phyloP scores from a whole-genome alignment of 2,888 invertebrate species.

The Agriotes lineatus region DNA sequence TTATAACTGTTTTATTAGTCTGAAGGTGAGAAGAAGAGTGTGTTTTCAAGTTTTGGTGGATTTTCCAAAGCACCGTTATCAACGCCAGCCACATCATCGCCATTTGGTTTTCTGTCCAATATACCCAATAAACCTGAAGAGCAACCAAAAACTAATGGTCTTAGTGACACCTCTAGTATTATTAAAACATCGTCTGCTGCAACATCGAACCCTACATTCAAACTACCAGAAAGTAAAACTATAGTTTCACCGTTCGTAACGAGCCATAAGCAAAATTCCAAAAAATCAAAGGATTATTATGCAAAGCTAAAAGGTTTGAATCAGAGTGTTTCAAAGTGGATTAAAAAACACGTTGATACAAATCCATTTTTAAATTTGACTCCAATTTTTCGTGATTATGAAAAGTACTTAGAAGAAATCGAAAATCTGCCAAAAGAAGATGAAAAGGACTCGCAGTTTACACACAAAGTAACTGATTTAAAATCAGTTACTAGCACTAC shows the following conservation, averaged over 20 bases:
- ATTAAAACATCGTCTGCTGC: conserved; percentile 20
- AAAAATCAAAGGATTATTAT: conserved; percentile 68
- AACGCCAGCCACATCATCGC: conserved; percentile 58
- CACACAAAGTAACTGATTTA: neutral
- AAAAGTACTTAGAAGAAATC: conserved; percentile 77
- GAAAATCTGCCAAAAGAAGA: conserved; percentile 61
- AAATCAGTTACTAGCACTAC: conserved; percentile 46
- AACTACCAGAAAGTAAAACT: conserved; percentile 45
- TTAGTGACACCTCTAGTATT: conserved; percentile 40
- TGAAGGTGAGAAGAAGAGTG: conserved; percentile 68
- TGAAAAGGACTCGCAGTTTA: neutral
- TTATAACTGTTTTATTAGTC: conserved; percentile 56
- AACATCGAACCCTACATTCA: conserved; percentile 57
- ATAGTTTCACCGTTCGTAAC: neutral
- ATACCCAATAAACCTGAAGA: conserved; percentile 67
- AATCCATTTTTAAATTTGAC: conserved; percentile 87
- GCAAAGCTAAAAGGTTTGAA: conserved; percentile 84
- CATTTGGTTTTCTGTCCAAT: conserved; percentile 74
- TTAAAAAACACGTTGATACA: conserved; percentile 84
- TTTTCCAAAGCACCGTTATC: conserved; percentile 69
- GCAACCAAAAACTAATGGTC: conserved; percentile 61
- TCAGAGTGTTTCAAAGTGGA: conserved; percentile 86
- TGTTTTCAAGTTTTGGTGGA: conserved; percentile 79
- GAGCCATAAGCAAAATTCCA: neutral
- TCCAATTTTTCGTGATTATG: conserved; percentile 90